Base-by-base conservation (phyloP, 2,797 vertebrate species). In the Gymnocypris eckloni region DNA sequence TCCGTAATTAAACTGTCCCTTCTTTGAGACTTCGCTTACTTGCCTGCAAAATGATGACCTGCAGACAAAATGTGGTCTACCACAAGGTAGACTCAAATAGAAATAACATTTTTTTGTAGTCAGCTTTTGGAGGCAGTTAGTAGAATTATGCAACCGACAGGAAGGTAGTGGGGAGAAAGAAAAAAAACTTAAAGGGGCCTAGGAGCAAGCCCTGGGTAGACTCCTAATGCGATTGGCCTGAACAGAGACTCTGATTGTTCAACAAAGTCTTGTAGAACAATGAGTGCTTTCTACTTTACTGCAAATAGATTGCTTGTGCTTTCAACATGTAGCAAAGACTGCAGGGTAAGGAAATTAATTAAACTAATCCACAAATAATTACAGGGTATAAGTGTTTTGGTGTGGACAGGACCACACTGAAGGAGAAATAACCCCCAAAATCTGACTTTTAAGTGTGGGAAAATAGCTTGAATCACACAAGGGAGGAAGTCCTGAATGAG, bases 241-340 rank as follows among this genome's bases (percentile, higher is more conserved):
- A 88, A 90, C 88, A 91, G 85, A 91, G 87, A 64, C 43, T 71
- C 22, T 59, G 67, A 90, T 78, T 91, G 88, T 91, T 90, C 75
- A 83, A 71, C 54, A 69, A 89, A 67, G 81, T 82, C 85, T 89
- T 56, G 18, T n/a, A 61, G 88, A 90, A 92, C 89, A 90, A 92
- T 78, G 82, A 90, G 78, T 43, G 84, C 88, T 89, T 90, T 92
- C 86, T 89, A 61, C 81, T 86, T 89, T 83, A 90, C 82, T 88
- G 82, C 83, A 87, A 88, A 86, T 61, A 85, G 80, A 88, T 84
- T 73, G 56, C 86, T 86, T 89, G 87, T 87, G 86, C 88, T 89
- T 87, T 83, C 86, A 33, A 33, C 33, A 81, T n/a, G 76, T 69
- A 67, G 45, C 82, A 86, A 83, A 79, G 82, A 86, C 82, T 59